Percentiles rank a stretch among this genome's conserved stretches.
Evolutionary conservation across 2,888 invertebrate species (phyloP).

Genomic region (Amphiduros pacificus): DNA sequence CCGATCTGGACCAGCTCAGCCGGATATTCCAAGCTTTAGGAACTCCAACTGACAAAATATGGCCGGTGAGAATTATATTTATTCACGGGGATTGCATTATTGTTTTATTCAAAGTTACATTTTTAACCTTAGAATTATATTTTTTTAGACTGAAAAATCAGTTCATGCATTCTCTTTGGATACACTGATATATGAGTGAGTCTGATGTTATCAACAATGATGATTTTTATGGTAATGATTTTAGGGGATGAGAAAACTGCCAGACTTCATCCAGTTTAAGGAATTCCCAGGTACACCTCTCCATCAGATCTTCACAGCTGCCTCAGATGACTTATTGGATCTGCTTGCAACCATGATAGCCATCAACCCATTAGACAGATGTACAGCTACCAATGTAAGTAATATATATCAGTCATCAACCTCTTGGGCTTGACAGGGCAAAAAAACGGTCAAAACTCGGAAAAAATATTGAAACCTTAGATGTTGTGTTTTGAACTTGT

Average conservation of each 20-base stretch:
- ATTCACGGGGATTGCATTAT: background rate
- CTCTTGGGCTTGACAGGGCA: no score
- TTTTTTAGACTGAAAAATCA: background rate
- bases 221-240: slow-evolving; percentile 1
- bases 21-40: slow-evolving; percentile 94
- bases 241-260: slow-evolving; percentile 63
- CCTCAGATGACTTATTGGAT: slow-evolving; percentile 84
- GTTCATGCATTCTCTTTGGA: background rate
- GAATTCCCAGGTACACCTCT: slow-evolving; percentile 80
- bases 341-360: slow-evolving; percentile 77
- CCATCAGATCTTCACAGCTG: slow-evolving; percentile 92
- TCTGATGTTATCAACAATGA: background rate
- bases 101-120: background rate
- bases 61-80: slow-evolving; percentile 72
- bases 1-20: slow-evolving; percentile 93
- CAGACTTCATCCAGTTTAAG: slow-evolving; percentile 93
- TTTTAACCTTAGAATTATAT: background rate
- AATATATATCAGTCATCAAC: no score
- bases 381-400: slow-evolving; percentile 72
- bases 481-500: no score
- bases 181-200: background rate
- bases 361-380: slow-evolving; percentile 80
- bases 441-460: no score
- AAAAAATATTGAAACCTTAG: no score
- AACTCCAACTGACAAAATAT: slow-evolving; percentile 86